These are phyloP conservation scores for Parazoanthus darwini DNA, from an alignment of 92 coral and sea anemone genomes.

Conservation along the genomic window DNA sequence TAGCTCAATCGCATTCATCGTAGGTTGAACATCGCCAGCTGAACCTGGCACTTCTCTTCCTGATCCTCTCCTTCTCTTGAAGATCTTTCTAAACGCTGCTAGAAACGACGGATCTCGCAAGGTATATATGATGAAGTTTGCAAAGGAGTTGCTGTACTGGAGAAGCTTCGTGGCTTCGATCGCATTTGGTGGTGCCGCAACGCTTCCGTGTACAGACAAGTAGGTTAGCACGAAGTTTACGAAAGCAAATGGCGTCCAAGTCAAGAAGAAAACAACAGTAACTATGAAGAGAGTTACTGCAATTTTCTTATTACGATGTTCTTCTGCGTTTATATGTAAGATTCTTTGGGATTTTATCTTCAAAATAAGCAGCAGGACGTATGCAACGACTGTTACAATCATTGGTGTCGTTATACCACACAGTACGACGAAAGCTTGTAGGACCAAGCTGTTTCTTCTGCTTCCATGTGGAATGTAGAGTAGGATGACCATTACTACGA, in stretches of 20 bases:
- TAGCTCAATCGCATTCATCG: not conserved
- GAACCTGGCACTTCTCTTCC: not conserved
- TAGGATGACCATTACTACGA: not conserved
- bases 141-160: not conserved
- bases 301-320: not conserved
- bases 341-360: not conserved
- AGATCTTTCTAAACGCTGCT: not conserved
- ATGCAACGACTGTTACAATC: not conserved
- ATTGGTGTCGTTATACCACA: not conserved
- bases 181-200: not conserved
- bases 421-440: not conserved
- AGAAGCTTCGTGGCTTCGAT: not conserved
- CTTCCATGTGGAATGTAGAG: not conserved
- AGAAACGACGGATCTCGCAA: not conserved
- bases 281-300: not conserved
- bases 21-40: not conserved
- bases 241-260: slow-evolving; percentile 2
- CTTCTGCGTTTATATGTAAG: not conserved
- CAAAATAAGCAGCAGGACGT: not conserved
- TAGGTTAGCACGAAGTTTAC: not conserved
- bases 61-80: not conserved
- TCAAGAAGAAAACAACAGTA: not conserved
- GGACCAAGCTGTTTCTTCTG: not conserved
- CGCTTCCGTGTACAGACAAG: not conserved
- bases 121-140: not conserved